Conservation (phyloP, 2,888 invertebrate species). For the Adelphocoris suturalis region DNA sequence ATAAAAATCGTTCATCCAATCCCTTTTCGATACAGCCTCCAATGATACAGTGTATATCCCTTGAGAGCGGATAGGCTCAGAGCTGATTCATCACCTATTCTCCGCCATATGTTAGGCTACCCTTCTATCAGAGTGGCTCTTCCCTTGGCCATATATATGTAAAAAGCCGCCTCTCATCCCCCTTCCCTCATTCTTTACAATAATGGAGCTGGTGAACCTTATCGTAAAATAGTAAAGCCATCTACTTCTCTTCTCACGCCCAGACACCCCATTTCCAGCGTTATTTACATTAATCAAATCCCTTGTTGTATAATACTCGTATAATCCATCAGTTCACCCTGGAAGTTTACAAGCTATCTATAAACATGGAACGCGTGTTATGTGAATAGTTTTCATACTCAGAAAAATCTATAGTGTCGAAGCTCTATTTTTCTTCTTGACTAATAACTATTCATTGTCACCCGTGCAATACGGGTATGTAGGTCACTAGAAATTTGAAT, state of each 20-base stretch:
- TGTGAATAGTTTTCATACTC: no score
- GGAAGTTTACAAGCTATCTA: neutral
- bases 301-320: conserved; percentile 3
- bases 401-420: no score
- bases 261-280: neutral
- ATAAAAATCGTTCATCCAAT: conserved; percentile 36
- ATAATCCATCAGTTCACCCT: conserved; percentile 24
- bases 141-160: conserved; percentile 46
- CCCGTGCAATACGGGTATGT: no score
- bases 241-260: conserved; percentile 36
- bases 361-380: neutral
- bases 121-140: conserved; percentile 42
- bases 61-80: conserved; percentile 10
- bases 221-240: conserved; percentile 52
- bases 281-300: conserved; percentile 42
- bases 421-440: no score
- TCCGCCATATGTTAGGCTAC: conserved; percentile 41
- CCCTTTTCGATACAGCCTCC: conserved; percentile 30
- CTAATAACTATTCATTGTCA: no score
- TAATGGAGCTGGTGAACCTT: conserved; percentile 37
- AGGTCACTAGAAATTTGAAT: no score
- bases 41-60: conserved; percentile 34
- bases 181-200: conserved; percentile 37
- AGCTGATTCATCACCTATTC: conserved; percentile 50
- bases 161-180: conserved; percentile 27